phyloP scores from a whole-genome alignment of 1,140 invertebrate genomes.

The Bombus fervidus region DNA sequence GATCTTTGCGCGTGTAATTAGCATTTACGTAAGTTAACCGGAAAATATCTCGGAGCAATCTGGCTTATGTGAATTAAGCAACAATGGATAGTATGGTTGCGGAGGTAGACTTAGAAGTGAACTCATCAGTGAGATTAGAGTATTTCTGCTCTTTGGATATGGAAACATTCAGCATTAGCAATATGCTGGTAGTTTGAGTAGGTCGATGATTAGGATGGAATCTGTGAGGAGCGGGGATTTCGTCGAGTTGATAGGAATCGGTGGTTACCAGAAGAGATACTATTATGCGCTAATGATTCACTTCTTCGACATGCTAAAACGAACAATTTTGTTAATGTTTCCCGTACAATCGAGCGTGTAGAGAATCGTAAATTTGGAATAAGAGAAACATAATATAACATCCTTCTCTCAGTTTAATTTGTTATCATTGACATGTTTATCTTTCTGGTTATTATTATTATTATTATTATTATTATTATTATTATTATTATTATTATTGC shows the following conservation, averaged over 20 bases:
- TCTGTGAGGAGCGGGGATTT: background rate
- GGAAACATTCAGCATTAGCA: background rate
- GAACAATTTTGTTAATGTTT: background rate
- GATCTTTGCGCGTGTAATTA: background rate
- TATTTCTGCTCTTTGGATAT: background rate
- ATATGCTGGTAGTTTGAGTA: conserved; percentile 4
- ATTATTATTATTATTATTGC: no score
- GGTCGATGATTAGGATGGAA: conserved; percentile 8
- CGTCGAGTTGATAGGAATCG: background rate
- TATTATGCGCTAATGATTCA: background rate
- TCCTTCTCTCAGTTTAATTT: background rate
- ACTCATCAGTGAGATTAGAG: conserved; percentile 11
- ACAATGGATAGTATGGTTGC: background rate
- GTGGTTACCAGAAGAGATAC: background rate
- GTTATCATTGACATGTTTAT: background rate
- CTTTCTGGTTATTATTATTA: no score
- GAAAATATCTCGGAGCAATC: background rate
- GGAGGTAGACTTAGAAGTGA: background rate
- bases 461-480: no score
- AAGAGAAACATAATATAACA: background rate
- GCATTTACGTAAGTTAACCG: background rate
- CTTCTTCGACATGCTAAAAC: background rate
- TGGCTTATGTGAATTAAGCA: background rate
- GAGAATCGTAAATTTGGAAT: background rate
- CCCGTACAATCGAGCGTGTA: background rate